A percentile compares a stretch with the other conserved stretches of the same genome.
Conservation (phyloP, 1,140 invertebrate species). For the Danaus melanippus region DNA sequence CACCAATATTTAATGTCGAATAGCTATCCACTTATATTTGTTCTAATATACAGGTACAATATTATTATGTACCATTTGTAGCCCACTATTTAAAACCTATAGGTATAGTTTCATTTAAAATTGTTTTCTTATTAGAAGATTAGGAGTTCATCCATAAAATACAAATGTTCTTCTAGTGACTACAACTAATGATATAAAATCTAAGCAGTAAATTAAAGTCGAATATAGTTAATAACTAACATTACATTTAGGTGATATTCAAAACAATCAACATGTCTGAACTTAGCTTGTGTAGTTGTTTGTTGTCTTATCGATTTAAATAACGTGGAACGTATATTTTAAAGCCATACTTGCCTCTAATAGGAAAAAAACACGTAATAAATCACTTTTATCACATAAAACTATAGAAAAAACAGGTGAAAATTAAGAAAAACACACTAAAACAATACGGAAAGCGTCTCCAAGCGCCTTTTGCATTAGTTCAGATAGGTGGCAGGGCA, state of each 20-base stretch:
- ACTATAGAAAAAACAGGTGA: conserved; percentile 28
- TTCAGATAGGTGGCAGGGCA: conserved; percentile 21
- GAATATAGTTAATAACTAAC: too few species aligned
- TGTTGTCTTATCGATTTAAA: conserved; percentile 29
- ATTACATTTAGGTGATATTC: conserved; percentile 12
- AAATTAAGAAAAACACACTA: conserved; percentile 53
- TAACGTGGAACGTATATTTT: neutral
- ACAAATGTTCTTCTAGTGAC: too few species aligned
- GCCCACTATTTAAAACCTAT: too few species aligned
- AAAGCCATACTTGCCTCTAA: conserved; percentile 15
- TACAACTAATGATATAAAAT: too few species aligned
- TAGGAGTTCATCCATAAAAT: too few species aligned
- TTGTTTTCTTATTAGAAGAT: too few species aligned
- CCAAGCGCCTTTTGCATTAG: conserved; percentile 20
- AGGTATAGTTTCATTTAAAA: too few species aligned
- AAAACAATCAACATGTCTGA: conserved; percentile 40
- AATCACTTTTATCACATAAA: conserved; percentile 36
- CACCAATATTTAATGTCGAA: too few species aligned
- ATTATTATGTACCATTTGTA: too few species aligned
- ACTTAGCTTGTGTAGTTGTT: conserved; percentile 43
- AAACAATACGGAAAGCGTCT: conserved; percentile 55
- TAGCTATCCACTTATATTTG: too few species aligned
- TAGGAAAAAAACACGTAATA: conserved; percentile 13
- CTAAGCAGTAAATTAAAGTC: too few species aligned
- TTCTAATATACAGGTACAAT: too few species aligned